phyloP scores from a whole-genome alignment of 2,888 invertebrate genomes.

The Coelinius sp. region DNA sequence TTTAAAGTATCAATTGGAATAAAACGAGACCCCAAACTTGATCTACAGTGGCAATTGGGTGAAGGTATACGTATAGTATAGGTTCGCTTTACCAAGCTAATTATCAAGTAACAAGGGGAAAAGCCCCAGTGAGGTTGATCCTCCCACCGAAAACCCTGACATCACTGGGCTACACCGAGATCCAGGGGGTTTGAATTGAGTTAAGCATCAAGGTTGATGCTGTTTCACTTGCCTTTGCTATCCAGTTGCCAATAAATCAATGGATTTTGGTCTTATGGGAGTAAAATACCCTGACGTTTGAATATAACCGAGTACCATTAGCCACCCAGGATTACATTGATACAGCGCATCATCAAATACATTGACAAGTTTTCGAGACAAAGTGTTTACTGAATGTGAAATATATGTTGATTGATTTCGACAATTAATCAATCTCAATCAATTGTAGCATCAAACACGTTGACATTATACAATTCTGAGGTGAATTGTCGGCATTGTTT shows the following conservation, averaged over 20 bases:
- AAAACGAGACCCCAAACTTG: background rate
- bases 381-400: background rate
- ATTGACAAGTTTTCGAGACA: background rate
- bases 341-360: background rate
- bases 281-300: background rate
- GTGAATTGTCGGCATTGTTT: background rate
- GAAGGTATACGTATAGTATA: background rate
- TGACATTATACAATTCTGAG: background rate
- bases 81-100: constrained; percentile 21
- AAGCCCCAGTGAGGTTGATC: constrained; percentile 25
- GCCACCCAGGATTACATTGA: background rate
- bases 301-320: background rate
- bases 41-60: background rate
- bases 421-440: background rate
- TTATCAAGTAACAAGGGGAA: constrained; percentile 23
- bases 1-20: background rate
- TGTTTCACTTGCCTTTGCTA: constrained; percentile 6
- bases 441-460: too few relatives aligned
- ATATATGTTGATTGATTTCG: background rate
- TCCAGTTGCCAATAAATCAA: background rate
- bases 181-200: constrained; percentile 28
- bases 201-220: constrained; percentile 30
- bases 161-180: constrained; percentile 27
- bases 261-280: constrained; percentile 5
- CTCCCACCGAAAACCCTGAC: constrained; percentile 22